These are phyloP conservation scores for Percopsis omiscomaycus DNA, from an alignment of 2,797 vertebrate genomes.

Conservation along the genomic window DNA sequence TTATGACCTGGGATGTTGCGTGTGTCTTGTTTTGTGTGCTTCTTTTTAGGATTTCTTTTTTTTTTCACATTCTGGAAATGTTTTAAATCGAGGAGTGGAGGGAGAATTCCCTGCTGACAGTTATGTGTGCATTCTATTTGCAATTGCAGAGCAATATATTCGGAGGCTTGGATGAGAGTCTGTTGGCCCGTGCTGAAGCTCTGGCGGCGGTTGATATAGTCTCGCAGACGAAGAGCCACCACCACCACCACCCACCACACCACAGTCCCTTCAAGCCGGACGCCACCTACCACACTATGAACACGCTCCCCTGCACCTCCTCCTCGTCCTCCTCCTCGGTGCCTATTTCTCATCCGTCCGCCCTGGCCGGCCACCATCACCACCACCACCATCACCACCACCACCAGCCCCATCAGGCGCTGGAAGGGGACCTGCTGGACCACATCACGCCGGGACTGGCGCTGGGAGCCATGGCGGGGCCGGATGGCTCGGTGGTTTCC, in stretches of 20 bases:
- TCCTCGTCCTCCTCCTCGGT: slow-evolving; percentile 90
- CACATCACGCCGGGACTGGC: slow-evolving; percentile 95
- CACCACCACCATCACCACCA: slow-evolving; percentile 94
- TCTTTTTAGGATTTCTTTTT: slow-evolving; percentile 75
- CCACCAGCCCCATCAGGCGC: slow-evolving; percentile 93
- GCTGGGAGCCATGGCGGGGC: slow-evolving; percentile 91
- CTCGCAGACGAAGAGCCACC: slow-evolving; percentile 97
- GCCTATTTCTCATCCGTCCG: slow-evolving; percentile 90
- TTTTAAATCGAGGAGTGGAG: slow-evolving; percentile 86
- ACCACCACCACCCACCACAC: slow-evolving; percentile 94
- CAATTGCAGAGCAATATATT: slow-evolving; percentile 99
- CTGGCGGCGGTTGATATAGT: slow-evolving; percentile 99
- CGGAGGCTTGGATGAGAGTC: slow-evolving; percentile 99
- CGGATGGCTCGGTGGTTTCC: slow-evolving; percentile 95
- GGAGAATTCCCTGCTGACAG: slow-evolving; percentile 90
- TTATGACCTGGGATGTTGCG: slow-evolving; percentile 95
- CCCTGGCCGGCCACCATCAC: slow-evolving; percentile 87
- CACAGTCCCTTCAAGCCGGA: slow-evolving; percentile 99
- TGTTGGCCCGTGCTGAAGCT: slow-evolving; percentile 99
- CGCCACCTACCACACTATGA: slow-evolving; percentile 99
- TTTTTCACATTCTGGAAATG: slow-evolving; percentile 84
- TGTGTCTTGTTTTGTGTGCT: slow-evolving; percentile 84
- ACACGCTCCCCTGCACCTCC: slow-evolving; percentile 94
- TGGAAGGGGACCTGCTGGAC: slow-evolving; percentile 96
- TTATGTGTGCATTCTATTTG: slow-evolving; percentile 99